Evolutionary conservation across 2,797 vertebrate species (phyloP).

Genomic region (Alca torda): DNA sequence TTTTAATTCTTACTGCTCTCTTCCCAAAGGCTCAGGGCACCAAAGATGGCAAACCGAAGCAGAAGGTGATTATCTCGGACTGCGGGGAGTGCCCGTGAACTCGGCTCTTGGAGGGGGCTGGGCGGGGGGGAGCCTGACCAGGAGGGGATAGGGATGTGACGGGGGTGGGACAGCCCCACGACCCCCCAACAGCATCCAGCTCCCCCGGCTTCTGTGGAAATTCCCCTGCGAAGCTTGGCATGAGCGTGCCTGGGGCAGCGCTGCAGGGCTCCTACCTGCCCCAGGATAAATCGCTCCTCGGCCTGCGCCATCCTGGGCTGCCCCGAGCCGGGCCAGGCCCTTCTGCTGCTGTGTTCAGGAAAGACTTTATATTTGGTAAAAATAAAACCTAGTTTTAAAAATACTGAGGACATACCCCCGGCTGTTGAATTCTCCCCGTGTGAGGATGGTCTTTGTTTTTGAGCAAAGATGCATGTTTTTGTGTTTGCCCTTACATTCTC

Average conservation of each 20-base stretch:
- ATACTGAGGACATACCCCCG: not conserved
- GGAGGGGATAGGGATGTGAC: fast-evolving
- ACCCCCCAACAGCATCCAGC: not conserved
- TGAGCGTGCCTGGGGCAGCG: fast-evolving
- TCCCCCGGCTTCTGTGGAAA: fast-evolving
- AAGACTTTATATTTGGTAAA: not conserved
- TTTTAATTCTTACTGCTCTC: not conserved
- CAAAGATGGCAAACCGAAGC: constrained; percentile 93
- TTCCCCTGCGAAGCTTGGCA: not conserved
- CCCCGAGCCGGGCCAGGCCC: fast-evolving
- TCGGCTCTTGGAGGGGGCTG: fast-evolving
- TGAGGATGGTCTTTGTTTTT: not conserved
- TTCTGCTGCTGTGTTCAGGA: not conserved
- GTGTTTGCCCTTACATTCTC: fast-evolving
- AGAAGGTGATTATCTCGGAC: constrained; percentile 95
- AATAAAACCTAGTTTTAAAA: constrained; percentile 62
- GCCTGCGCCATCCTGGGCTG: fast-evolving
- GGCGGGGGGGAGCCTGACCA: not conserved
- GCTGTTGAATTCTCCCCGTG: not conserved
- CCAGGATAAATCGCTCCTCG: fast-evolving
- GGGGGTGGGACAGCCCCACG: fast-evolving
- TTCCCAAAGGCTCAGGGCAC: constrained; percentile 85
- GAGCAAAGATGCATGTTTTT: not conserved
- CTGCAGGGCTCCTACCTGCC: not conserved
- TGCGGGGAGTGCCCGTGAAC: constrained; percentile 90